Base-by-base conservation (phyloP, 2,113 vertebrate genomes). In the Zeus faber region DNA sequence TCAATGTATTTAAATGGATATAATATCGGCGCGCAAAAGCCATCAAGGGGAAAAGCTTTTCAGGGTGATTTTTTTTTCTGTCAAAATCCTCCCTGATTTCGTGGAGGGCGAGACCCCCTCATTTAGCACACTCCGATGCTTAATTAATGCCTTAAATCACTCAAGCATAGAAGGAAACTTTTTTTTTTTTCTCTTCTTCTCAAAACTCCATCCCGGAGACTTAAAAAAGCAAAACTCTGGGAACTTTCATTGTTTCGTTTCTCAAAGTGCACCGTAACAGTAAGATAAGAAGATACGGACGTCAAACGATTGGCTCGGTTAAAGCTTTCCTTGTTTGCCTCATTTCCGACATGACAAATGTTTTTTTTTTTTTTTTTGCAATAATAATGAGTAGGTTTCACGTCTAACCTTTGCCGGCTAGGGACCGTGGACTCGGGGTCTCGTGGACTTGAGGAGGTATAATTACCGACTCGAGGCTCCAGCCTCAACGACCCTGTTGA, bases 1-100 rank as follows among this genome's bases (percentile, higher is more conserved):
- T 85, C 74, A 77, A 83, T 82, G 70, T 76, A 79, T 82, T 79
- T 75, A 79, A 80, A 82, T 86, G 54, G 80, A 82, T 82, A 80
- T 80, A 79, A 70, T 80, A 79, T 78, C 67, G 64, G 71, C 68
- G 69, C 20, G 10, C 10, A 3, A n/a, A 67, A 58, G 59, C 71
- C 72, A 72, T 69, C 74, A 58, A 6, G 65, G 69, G 77, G 79
- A 65, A 75, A 47, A 63, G 76, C 82, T 80, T 62, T 27, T 13
- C 33, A 41, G 74, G 72, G 75, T 62, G 50, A 70, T 77, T 70
- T 76, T 83, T 77, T 70, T 76, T 83, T 79, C 74, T 77, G 80
- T 83, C 76, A 79, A 54, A 76, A 69, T 81, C 75, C 65, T 84
- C 74, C 72, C 72, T 67, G 58, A 70, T 70, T 81, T 77, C 68